Evolutionary conservation across 2,888 invertebrate species (phyloP).

Genomic region (Troides oblongomaculatus): DNA sequence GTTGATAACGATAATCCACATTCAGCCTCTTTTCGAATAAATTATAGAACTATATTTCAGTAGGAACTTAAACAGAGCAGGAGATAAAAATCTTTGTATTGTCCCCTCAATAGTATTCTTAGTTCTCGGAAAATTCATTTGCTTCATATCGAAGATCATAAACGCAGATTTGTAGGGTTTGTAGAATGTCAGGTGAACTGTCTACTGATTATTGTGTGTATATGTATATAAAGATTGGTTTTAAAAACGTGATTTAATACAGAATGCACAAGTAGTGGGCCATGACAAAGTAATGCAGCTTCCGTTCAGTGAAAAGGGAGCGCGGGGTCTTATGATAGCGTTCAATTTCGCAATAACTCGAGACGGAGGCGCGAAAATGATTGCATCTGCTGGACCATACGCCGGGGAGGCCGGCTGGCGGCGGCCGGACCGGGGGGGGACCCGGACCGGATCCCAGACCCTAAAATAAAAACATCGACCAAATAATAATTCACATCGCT

Average conservation of each 20-base stretch:
- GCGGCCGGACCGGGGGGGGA: constrained; percentile 61
- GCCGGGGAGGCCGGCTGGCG: constrained; percentile 42
- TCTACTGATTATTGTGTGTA: neutral
- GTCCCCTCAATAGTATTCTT: neutral
- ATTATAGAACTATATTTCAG: neutral
- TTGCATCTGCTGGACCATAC: constrained; percentile 30
- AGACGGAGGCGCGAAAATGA: constrained; percentile 30
- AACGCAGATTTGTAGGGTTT: neutral
- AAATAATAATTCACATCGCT: constrained; percentile 78
- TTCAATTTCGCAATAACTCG: constrained; percentile 24
- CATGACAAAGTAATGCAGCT: constrained; percentile 6
- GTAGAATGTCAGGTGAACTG: neutral
- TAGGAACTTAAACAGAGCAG: neutral
- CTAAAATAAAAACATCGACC: constrained; percentile 79
- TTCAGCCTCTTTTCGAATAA: neutral
- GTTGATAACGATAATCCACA: neutral
- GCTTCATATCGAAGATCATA: neutral
- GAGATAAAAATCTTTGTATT: neutral
- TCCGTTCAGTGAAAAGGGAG: constrained; percentile 17
- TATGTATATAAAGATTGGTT: neutral
- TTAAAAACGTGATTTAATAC: neutral
- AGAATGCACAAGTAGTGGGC: constrained; percentile 2
- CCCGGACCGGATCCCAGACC: constrained; percentile 78
- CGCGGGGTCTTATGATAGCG: constrained; percentile 23
- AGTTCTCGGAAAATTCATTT: neutral